Percentiles rank a stretch among this genome's conserved stretches.
Conservation (phyloP, 2,888 invertebrate genomes). For the Patella pellucida region DNA sequence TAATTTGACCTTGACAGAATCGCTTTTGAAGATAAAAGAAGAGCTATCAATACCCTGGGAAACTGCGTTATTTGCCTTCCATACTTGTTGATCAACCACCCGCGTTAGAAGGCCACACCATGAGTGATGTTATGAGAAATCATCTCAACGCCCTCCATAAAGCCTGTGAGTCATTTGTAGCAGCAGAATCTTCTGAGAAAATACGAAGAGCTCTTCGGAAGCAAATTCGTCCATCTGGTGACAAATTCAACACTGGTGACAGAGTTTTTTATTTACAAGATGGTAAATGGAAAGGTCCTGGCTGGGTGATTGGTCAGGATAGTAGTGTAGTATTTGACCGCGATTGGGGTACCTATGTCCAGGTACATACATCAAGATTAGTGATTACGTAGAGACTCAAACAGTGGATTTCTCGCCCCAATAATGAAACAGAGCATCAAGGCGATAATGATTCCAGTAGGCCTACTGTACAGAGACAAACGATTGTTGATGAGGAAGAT, state of each 20-base stretch:
- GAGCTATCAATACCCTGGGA: conserved; percentile 16
- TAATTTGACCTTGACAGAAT: conserved; percentile 24
- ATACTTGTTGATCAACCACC: conserved; percentile 16
- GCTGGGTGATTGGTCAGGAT: not conserved
- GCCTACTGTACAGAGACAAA: no score
- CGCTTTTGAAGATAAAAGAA: conserved; percentile 20
- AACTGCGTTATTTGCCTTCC: conserved; percentile 9
- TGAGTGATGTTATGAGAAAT: conserved; percentile 20
- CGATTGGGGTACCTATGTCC: no score
- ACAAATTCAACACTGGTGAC: not conserved
- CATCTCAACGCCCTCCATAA: conserved; percentile 4
- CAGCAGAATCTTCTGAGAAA: no score
- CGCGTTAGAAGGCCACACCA: conserved; percentile 25
- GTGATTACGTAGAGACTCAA: no score
- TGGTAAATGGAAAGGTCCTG: not conserved
- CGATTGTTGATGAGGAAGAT: no score
- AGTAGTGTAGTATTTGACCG: not conserved
- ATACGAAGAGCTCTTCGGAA: no score
- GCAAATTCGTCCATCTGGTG: not conserved
- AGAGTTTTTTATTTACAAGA: not conserved
- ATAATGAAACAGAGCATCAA: no score
- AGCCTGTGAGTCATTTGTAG: not conserved
- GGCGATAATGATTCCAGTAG: no score
- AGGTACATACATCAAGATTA: no score
- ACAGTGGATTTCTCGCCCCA: no score